These are phyloP conservation scores for Microtus montanus DNA, from an alignment of 2,113 vertebrate species.

Conservation along the genomic window DNA sequence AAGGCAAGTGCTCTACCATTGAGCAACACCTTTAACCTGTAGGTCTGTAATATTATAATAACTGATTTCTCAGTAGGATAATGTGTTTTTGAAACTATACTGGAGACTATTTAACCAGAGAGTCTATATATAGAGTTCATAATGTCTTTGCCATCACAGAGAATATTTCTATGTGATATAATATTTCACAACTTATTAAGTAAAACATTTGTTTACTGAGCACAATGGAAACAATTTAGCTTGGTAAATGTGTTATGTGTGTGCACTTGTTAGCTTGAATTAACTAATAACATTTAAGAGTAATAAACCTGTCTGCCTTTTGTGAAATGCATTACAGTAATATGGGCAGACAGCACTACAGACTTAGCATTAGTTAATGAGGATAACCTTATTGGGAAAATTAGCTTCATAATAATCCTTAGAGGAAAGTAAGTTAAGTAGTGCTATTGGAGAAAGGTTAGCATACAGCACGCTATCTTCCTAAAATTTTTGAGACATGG, in stretches of 20 bases:
- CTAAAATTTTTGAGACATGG: not conserved
- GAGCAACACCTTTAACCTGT: not conserved
- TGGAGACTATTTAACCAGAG: not conserved
- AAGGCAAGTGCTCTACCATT: not conserved
- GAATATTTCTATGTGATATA: constrained; percentile 30
- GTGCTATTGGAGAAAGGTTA: not conserved
- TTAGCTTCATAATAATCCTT: not conserved
- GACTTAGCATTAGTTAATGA: constrained; percentile 46
- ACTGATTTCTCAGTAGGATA: not conserved
- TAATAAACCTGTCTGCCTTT: not conserved
- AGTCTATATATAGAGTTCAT: not conserved
- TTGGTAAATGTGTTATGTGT: constrained; percentile 14
- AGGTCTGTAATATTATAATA: not conserved
- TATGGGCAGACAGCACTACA: constrained; percentile 13
- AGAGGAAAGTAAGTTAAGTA: not conserved
- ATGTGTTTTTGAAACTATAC: not conserved
- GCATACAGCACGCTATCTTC: not conserved
- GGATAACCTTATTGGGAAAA: not conserved
- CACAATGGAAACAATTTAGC: not conserved
- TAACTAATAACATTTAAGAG: constrained; percentile 21
- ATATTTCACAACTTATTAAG: constrained; percentile 45
- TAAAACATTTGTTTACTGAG: constrained; percentile 43
- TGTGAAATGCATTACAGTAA: not conserved
- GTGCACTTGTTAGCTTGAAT: constrained; percentile 21
- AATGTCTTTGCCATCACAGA: not conserved